phyloP scores from a whole-genome alignment of 2,888 invertebrate genomes.

The Euplexia lucipara region DNA sequence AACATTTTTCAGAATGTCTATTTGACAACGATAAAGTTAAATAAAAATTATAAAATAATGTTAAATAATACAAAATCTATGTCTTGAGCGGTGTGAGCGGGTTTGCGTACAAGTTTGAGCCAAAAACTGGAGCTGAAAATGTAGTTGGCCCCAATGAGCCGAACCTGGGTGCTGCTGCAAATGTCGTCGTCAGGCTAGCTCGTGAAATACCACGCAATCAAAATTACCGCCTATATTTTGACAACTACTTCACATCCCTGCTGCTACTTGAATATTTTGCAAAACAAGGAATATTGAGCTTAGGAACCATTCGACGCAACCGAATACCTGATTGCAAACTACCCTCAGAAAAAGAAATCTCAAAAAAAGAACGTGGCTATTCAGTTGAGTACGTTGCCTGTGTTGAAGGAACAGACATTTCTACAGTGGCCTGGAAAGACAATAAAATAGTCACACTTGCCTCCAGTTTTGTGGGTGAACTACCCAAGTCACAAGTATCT shows the following conservation, averaged over 20 bases:
- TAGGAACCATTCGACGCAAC: slow-evolving; percentile 15
- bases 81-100: background rate
- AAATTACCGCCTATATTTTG: slow-evolving; percentile 11
- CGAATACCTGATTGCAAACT: slow-evolving; percentile 20
- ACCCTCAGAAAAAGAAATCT: slow-evolving; percentile 17
- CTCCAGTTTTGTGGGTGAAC: slow-evolving; percentile 18
- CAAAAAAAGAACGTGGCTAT: slow-evolving; percentile 13
- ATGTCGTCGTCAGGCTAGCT: slow-evolving; percentile 7
- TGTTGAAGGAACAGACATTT: slow-evolving; percentile 2
- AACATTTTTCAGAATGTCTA: too few relatives aligned
- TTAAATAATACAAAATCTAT: slow-evolving; percentile 5
- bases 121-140: background rate
- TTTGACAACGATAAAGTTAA: too few relatives aligned
- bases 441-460: slow-evolving; percentile 19
- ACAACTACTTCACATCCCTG: slow-evolving; percentile 6
- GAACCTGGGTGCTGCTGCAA: slow-evolving; percentile 2
- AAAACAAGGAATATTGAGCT: slow-evolving; percentile 1
- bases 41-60: too few relatives aligned
- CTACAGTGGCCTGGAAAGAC: slow-evolving; percentile 15
- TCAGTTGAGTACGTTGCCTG: slow-evolving; percentile 5
- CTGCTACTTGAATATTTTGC: slow-evolving; percentile 5
- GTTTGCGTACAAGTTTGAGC: background rate
- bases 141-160: background rate
- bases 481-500: slow-evolving; percentile 17
- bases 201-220: slow-evolving; percentile 10